phyloP scores from a whole-genome alignment of 1,140 invertebrate genomes.

The Neomicropteryx cornuta region DNA sequence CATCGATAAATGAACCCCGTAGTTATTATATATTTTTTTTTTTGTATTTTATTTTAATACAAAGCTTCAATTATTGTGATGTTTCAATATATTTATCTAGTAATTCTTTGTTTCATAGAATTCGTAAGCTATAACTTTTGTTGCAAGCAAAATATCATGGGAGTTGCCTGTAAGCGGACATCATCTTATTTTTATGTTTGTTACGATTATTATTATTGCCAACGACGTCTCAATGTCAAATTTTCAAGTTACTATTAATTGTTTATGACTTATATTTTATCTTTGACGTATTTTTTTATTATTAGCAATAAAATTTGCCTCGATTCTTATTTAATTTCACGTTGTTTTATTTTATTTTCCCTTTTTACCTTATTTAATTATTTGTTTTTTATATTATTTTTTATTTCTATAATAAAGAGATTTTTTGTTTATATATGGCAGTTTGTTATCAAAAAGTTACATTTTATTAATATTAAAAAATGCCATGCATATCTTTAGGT shows the following conservation, averaged over 20 bases:
- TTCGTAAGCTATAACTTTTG: constrained; percentile 39
- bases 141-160: constrained; percentile 35
- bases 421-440: no score
- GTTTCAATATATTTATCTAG: constrained; percentile 9
- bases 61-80: no score
- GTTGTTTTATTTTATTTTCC: constrained; percentile 33
- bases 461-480: no score
- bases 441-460: no score
- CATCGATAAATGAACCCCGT: no score
- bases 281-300: constrained; percentile 9
- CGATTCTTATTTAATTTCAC: constrained; percentile 31
- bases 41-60: no score
- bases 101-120: constrained; percentile 36
- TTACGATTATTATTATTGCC: constrained; percentile 24
- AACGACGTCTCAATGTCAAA: constrained; percentile 13
- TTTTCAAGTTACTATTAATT: constrained; percentile 21
- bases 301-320: constrained; percentile 44
- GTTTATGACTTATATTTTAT: constrained; percentile 4
- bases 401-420: not conserved
- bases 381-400: constrained; percentile 13
- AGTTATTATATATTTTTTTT: no score
- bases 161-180: constrained; percentile 27
- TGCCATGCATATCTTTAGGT: no score
- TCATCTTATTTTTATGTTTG: constrained; percentile 34
- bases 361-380: constrained; percentile 21